Base-by-base conservation (phyloP, 2,797 vertebrate genomes). In the Fistularia commersonii region DNA sequence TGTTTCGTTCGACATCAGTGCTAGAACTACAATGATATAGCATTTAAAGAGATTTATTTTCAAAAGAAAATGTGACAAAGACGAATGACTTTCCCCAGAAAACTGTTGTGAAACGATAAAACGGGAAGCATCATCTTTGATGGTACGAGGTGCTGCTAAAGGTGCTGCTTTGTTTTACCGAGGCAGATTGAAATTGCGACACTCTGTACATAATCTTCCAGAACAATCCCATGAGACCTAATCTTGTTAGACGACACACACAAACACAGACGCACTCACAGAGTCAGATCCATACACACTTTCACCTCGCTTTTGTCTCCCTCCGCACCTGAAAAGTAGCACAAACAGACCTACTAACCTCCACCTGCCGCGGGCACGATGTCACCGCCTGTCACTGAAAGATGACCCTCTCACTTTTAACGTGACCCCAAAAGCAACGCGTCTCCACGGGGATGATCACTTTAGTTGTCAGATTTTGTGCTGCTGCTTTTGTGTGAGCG, bases 341-440 rank as follows among this genome's bases (percentile, higher is more conserved):
- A 23, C 23, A 23, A 23, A 4, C 23, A 23, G 2, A 23, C 23
- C 23, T 23, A 4, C 23, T 23, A 23, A 23, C 23, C 23, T 23
- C 23, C 23, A 23, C 23, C 23, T 23, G 23, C 23, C 23, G 23
- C 23, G 23, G 23, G 51, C 48, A 32, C 58, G 38, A 45, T 51
- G 66, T 62, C 11, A 23, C 45, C 58, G 72, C 61, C 55, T 52
- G 57, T 54, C 13, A 51, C 69, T 74, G 72, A 71, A 61, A 58
- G 57, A 61, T 68, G 69, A 75, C 77, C 77, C 61, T 23, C 53
- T 66, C 60, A 72, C 76, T 63, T 79, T 61, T 67, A 66, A 50
- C 38, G 14, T 55, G 55, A 68, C 74, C 64, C 59, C 50, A 52
- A 76, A 79, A 59, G 58, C 53, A 48, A 57, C 7, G 55, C 68